A percentile compares a stretch with the other conserved stretches of the same genome.
Evolutionary conservation across 30 jellyfish, hydroid and myxozoan genomes (phyloP).

Genomic region (Turritopsis dohrnii): DNA sequence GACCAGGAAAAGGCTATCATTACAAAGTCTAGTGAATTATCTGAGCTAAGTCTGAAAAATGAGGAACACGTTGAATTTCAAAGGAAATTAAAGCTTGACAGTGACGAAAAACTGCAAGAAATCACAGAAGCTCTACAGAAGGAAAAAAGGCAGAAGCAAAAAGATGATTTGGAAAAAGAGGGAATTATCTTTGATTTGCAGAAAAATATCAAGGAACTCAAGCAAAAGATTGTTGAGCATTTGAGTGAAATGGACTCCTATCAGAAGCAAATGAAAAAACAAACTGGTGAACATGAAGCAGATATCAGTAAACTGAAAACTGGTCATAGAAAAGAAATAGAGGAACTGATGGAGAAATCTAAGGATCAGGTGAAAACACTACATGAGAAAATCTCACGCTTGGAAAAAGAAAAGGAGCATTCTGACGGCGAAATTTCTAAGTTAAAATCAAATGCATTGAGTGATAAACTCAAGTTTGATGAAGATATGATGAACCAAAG

Average conservation of each 20-base stretch:
- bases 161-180: constrained; percentile 10
- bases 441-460: constrained; percentile 50
- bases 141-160: background rate
- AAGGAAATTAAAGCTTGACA: background rate
- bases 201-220: background rate
- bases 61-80: background rate
- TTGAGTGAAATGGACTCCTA: constrained; percentile 12
- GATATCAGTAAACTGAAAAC: background rate
- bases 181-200: background rate
- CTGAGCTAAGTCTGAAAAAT: background rate
- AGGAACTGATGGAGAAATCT: background rate
- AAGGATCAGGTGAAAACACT: background rate
- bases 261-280: background rate
- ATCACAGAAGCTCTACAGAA: background rate
- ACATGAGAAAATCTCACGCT: constrained; percentile 32
- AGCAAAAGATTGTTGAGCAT: constrained; percentile 6
- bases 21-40: background rate
- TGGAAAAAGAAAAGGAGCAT: constrained; percentile 41
- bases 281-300: constrained; percentile 5
- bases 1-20: background rate
- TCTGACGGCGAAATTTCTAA: constrained; percentile 56
- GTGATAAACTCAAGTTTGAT: constrained; percentile 69
- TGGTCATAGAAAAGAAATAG: constrained; percentile 11
- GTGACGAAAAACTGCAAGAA: background rate
- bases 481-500: constrained; percentile 56